Evolutionary conservation across 2,113 vertebrate genomes (phyloP).

Genomic region (Mus pahari): DNA sequence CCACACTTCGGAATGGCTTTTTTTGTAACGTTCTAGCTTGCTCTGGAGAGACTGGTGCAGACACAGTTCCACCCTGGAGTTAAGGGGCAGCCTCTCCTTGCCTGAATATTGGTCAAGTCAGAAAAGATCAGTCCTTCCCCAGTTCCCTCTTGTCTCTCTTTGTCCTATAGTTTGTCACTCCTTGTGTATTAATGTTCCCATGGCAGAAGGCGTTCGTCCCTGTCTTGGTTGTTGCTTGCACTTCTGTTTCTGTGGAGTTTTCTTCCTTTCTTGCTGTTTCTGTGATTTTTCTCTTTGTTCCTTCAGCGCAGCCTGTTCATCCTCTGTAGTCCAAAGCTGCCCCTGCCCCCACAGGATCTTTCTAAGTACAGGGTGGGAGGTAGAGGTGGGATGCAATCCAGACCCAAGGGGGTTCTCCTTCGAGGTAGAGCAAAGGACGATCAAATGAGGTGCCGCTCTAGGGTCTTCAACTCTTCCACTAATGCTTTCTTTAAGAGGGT

Average conservation of each 20-base stretch:
- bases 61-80: rapidly evolving
- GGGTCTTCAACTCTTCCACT: neutral
- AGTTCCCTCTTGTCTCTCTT: neutral
- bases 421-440: neutral
- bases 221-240: neutral
- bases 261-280: neutral
- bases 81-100: neutral
- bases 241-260: neutral
- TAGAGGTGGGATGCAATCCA: neutral
- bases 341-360: neutral
- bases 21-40: neutral
- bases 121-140: neutral
- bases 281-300: neutral
- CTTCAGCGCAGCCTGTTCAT: neutral
- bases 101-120: neutral
- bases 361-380: neutral
- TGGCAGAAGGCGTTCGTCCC: neutral
- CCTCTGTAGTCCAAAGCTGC: neutral
- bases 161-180: neutral
- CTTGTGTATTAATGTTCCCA: neutral
- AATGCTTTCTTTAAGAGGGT: neutral
- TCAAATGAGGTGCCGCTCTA: neutral
- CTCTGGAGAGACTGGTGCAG: too few species aligned
- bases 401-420: neutral
- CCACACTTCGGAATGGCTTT: neutral